A percentile compares a stretch with the other conserved stretches of the same genome.
Conservation (phyloP, 2,888 invertebrate genomes). For the Timandra comae region DNA sequence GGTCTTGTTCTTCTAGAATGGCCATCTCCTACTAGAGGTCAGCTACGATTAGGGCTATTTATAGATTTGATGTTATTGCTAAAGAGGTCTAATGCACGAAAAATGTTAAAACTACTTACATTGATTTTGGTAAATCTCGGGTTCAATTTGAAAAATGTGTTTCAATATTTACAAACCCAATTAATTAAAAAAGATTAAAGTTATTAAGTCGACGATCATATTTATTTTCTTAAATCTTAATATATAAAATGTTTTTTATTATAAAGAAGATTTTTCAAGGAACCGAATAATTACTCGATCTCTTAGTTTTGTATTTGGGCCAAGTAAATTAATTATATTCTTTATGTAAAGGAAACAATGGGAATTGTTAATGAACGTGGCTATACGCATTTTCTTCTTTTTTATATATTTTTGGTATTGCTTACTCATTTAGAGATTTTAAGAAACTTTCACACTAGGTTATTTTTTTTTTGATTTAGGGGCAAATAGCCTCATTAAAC, state of each 20-base stretch:
- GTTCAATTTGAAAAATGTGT: not conserved
- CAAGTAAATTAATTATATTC: constrained; percentile 59
- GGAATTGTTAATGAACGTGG: constrained; percentile 57
- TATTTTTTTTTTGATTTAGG: too few species aligned
- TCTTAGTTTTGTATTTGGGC: constrained; percentile 35
- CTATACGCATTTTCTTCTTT: constrained; percentile 38
- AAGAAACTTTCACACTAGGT: constrained; percentile 4
- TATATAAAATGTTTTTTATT: constrained; percentile 2
- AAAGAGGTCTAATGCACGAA: too few species aligned
- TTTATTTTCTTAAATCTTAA: constrained; percentile 3
- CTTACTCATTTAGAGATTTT: constrained; percentile 42
- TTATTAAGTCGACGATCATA: constrained; percentile 1
- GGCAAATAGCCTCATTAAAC: not conserved
- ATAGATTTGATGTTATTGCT: too few species aligned
- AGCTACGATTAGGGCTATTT: too few species aligned
- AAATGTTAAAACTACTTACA: too few species aligned
- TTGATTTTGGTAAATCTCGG: too few species aligned
- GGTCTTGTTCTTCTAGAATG: too few species aligned
- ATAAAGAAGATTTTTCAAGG: constrained; percentile 8
- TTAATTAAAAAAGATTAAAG: not conserved
- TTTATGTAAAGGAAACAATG: constrained; percentile 55
- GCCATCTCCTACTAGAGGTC: too few species aligned
- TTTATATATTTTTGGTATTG: constrained; percentile 32
- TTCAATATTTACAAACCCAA: not conserved
- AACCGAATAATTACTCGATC: too few species aligned